Evolutionary conservation across 2,113 vertebrate species (phyloP).

Genomic region (Calidris pugnax): DNA sequence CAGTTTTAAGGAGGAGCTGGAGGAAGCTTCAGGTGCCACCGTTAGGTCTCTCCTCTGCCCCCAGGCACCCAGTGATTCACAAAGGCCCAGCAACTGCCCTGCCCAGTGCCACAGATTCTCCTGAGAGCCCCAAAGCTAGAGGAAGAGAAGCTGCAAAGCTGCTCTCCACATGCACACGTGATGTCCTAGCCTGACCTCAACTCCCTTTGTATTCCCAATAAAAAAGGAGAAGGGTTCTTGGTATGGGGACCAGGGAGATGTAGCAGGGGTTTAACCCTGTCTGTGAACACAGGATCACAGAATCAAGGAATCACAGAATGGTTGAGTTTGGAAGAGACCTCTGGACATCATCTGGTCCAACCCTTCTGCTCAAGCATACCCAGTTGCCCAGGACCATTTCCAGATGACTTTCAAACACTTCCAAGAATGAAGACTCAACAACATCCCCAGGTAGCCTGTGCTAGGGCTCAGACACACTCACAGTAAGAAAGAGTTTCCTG

Average conservation of each 20-base stretch:
- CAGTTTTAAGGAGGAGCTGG: not conserved
- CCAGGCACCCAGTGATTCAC: not conserved
- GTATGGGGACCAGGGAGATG: not conserved
- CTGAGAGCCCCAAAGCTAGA: not conserved
- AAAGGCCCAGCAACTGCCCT: not conserved
- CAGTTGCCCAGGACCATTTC: not conserved
- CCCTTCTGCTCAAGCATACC: not conserved
- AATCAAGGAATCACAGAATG: not conserved
- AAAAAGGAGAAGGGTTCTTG: not conserved
- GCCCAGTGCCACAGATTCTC: not conserved
- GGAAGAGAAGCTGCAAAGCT: not conserved
- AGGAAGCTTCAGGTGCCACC: not conserved
- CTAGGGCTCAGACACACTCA: not conserved
- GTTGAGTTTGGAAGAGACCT: not conserved
- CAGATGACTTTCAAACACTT: not conserved
- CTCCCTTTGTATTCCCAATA: not conserved
- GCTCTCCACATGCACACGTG: not conserved
- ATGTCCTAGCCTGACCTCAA: not conserved
- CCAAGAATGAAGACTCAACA: not conserved
- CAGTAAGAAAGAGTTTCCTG: not conserved
- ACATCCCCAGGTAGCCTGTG: not conserved
- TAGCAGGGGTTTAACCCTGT: not conserved
- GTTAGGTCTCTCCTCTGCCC: slow-evolving; percentile 1
- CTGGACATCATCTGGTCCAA: not conserved
- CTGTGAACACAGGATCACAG: not conserved